phyloP scores from a whole-genome alignment of 2,888 invertebrate genomes.

The Ophioninae sp. region DNA sequence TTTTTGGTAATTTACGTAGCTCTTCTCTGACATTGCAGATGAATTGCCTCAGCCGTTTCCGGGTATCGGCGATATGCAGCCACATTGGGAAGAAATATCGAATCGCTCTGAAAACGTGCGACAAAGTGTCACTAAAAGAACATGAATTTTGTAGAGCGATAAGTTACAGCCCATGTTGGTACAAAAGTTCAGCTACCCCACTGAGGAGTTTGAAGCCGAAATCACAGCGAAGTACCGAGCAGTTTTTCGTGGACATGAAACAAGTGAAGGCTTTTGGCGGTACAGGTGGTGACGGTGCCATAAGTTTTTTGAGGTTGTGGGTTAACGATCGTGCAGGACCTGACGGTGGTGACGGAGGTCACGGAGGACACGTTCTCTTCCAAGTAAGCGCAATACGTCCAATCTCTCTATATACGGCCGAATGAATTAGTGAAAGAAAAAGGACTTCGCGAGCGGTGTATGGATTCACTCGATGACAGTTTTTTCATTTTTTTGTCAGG shows the following conservation, averaged over 20 bases:
- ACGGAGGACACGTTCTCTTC: constrained; percentile 96
- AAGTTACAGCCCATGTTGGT: constrained; percentile 60
- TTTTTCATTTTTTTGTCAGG: constrained; percentile 79
- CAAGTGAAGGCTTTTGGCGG: constrained; percentile 89
- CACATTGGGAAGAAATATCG: constrained; percentile 56
- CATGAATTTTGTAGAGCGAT: constrained; percentile 63
- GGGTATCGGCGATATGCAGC: constrained; percentile 56
- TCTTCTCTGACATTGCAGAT: constrained; percentile 66
- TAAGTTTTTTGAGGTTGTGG: constrained; percentile 92
- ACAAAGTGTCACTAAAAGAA: constrained; percentile 8
- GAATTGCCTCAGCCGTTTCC: constrained; percentile 66
- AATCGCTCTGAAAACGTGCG: constrained; percentile 28
- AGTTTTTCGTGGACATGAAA: constrained; percentile 75
- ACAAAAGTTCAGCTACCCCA: constrained; percentile 65
- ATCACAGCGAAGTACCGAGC: constrained; percentile 65
- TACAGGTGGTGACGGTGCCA: constrained; percentile 95
- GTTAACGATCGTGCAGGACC: constrained; percentile 95
- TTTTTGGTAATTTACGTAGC: not conserved
- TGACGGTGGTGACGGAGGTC: constrained; percentile 98
- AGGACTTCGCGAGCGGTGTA: constrained; percentile 14
- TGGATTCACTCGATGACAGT: not conserved
- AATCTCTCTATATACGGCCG: too few relatives aligned
- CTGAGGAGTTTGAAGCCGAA: constrained; percentile 74
- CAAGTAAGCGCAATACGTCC: constrained; percentile 79
- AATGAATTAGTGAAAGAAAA: not conserved